Evolutionary conservation across 2,113 vertebrate species (phyloP).

Genomic region (Pachypanchax playfairii): DNA sequence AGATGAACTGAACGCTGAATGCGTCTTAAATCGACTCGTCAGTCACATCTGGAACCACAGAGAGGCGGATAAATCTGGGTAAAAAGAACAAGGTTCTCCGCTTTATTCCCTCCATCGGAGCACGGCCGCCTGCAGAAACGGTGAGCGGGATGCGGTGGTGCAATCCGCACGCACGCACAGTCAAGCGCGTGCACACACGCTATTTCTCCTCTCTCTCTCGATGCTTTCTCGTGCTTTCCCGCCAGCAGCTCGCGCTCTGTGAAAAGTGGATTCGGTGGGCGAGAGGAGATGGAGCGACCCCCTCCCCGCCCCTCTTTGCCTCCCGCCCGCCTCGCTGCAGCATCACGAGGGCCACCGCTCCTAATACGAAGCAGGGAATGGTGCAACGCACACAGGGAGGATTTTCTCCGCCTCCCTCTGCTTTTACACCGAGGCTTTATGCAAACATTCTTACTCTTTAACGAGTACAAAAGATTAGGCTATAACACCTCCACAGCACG

Average conservation of each 20-base stretch:
- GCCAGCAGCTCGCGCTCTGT: conserved; percentile 72
- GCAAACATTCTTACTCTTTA: conserved; percentile 11
- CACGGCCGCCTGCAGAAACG: conserved; percentile 81
- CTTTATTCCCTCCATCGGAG: conserved; percentile 78
- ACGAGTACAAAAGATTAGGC: too few species aligned
- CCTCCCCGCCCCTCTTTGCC: conserved; percentile 65
- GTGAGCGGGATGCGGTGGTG: conserved; percentile 80
- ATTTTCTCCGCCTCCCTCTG: too few species aligned
- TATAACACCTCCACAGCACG: too few species aligned
- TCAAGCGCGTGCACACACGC: conserved; percentile 57
- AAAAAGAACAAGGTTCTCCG: conserved; percentile 43
- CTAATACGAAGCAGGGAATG: conserved; percentile 83
- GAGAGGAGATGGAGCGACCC: conserved; percentile 72
- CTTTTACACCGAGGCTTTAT: background rate
- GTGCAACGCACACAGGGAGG: conserved; percentile 82
- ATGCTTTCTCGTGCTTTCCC: conserved; percentile 67
- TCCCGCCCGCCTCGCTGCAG: conserved; percentile 75
- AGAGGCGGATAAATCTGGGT: conserved; percentile 36
- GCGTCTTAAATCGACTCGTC: conserved; percentile 68
- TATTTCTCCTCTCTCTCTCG: conserved; percentile 18
- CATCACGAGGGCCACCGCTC: conserved; percentile 79
- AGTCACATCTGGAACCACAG: conserved; percentile 75
- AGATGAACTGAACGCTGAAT: conserved; percentile 69
- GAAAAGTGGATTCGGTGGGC: conserved; percentile 75
- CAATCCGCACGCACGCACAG: conserved; percentile 81